Base-by-base conservation (phyloP, 2,888 invertebrate genomes). In the Pollenia amentaria region DNA sequence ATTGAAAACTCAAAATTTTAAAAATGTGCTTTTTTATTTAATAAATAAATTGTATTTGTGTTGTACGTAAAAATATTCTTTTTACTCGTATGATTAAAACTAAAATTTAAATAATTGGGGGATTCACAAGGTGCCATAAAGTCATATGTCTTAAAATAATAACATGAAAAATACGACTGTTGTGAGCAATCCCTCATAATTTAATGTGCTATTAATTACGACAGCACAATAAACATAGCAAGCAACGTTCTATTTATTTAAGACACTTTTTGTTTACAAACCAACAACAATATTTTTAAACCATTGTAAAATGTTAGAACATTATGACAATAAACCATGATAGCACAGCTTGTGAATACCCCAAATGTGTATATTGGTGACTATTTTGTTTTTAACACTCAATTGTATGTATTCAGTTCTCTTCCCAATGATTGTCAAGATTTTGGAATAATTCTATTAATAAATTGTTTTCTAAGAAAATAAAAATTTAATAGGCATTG, bases 11-110 rank as follows among this genome's bases (percentile, higher is more conserved):
- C 2, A 73, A 29, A 0, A 29, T 29, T 29, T 29, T 3, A 29
- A 29, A 55, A 46, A 73, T 55, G 14, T 21, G 76, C 60, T 67
- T 70, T 76, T 53, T 70, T 76, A 18, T 55, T 78, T 64, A 77
- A 78, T 11, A 44, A 76, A 64, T 29, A 6, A 6, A 29, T 29
- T 29, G 29, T 29, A 29, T 29, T 29, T 51, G 42, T 76, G 42
- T 12, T 16, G 21, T 64, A 76, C 29, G 29, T 21, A 21, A 21
- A 21, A 21, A 2, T 21, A n/a, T n/a, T n/a, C n/a, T n/a, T 53
- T 51, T 76, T 51, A 53, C 16, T 76, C 21, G 12, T 14, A 46
- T 8, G n/a, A 40, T 53, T 48, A 21, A 42, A 44, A 65, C 1
- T 40, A 40, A 44, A 11, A 57, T 72, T 42, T 16, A 57, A 57